Conservation (phyloP, 2,888 invertebrate species). For the Ypsolopha scabrella region DNA sequence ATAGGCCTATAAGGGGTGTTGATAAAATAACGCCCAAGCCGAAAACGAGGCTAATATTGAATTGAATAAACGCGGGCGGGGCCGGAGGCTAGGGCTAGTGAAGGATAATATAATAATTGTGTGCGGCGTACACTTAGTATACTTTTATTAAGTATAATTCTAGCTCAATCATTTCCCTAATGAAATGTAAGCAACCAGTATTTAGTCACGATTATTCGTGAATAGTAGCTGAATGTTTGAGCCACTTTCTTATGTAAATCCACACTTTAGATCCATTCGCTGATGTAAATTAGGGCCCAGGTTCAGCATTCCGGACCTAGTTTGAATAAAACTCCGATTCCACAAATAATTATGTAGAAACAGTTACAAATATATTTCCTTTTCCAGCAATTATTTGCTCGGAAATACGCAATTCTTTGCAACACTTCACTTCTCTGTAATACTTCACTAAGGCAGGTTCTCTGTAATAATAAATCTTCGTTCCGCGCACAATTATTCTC, state of each 20-base stretch:
- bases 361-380: neutral
- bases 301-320: neutral
- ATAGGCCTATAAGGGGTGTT: too few species aligned
- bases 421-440: neutral
- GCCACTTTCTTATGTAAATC: conserved; percentile 48
- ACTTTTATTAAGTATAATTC: too few species aligned
- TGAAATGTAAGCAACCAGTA: neutral
- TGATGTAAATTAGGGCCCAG: conserved; percentile 39
- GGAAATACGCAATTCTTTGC: neutral
- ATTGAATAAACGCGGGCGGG: too few species aligned
- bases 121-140: too few species aligned
- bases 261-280: conserved; percentile 47
- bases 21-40: too few species aligned
- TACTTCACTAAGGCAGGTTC: neutral
- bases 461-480: conserved; percentile 27
- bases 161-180: neutral
- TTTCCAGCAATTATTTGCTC: neutral
- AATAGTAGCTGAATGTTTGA: conserved; percentile 13
- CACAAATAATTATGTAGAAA: neutral
- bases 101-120: too few species aligned
- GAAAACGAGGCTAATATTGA: too few species aligned
- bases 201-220: neutral
- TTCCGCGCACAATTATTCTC: conserved; percentile 43
- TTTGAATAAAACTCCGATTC: neutral
- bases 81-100: too few species aligned